Evolutionary conservation across 2,888 invertebrate genomes (phyloP).

Genomic region (Lutraria lutraria): DNA sequence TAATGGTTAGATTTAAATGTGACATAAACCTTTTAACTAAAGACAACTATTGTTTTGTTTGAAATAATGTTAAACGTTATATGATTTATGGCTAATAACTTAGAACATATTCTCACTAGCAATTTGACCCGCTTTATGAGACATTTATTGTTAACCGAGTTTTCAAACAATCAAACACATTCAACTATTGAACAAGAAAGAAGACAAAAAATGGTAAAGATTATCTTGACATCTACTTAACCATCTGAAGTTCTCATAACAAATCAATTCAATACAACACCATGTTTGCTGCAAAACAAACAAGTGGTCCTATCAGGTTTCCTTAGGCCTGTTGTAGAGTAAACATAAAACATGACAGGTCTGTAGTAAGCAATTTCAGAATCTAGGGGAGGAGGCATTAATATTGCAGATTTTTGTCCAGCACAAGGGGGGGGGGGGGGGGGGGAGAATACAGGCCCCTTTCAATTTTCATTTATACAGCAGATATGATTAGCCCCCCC

Average conservation of each 20-base stretch:
- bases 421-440: too few species aligned
- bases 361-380: too few species aligned
- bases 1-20: not conserved
- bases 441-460: too few species aligned
- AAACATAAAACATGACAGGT: not conserved
- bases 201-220: slow-evolving; percentile 25
- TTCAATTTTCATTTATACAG: too few species aligned
- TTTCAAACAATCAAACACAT: not conserved
- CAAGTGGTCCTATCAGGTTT: not conserved
- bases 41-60: not conserved
- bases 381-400: too few species aligned
- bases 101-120: slow-evolving; percentile 13
- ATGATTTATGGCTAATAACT: not conserved
- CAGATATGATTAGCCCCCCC: too few species aligned
- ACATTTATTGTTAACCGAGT: slow-evolving; percentile 1
- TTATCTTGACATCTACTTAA: slow-evolving; percentile 39
- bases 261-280: slow-evolving; percentile 25
- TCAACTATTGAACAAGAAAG: not conserved
- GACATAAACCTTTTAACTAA: slow-evolving; percentile 5
- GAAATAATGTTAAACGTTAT: not conserved
- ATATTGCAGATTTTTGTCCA: too few species aligned
- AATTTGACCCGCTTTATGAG: slow-evolving; percentile 16
- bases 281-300: slow-evolving; percentile 15
- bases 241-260: slow-evolving; percentile 21
- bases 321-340: not conserved